Base-by-base conservation (phyloP, 2,113 vertebrate genomes). In the Rhineura floridana region DNA sequence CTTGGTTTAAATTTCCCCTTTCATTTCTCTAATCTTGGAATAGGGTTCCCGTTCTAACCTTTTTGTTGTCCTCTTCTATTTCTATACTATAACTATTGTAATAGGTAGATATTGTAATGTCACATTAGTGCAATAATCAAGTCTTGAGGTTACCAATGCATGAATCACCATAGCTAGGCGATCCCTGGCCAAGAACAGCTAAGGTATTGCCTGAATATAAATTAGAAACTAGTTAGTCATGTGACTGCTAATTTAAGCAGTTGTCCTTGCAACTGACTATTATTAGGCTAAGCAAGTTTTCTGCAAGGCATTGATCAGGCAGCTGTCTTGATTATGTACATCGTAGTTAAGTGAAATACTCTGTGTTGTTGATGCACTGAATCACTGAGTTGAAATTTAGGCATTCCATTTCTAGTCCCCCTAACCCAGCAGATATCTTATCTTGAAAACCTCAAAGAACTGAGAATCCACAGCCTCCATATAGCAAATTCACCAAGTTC, bases 221-320 rank as follows among this genome's bases (percentile, higher is more conserved):
- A 69, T 95, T 93, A 90, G 90, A 88, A 77, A 87, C 39, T 73
- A 86, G 77, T 93, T 93, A 93, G 88, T 90, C 21, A 79, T 88
- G 89, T 93, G 90, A 92, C 95, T 93, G 83, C 76, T 89, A 89
- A 86, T 89, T 86, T 93, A 92, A 94, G 78, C 59, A 88, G 84
- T 84, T 91, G 76, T 90, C 84, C 87, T 92, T 91, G 79, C 70
- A 72, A 76, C 93, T 92, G 88, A 81, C 77, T 87, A 28, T 84
- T 65, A 92, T 90, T 92, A 90, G 90, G 85, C 87, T 88, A 89
- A 42, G 90, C 67, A 80, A 50, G 76, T 93, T 95, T 76, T 89
- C 85, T 86, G 83, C n/a, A n/a, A n/a, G n/a, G n/a, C n/a, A n/a
- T n/a, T 90, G 83, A 88, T 84, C 87, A 88, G 30, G 55, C 15